Evolutionary conservation across 2,113 vertebrate genomes (phyloP), one percentile per base, ranked within the genome.

Genomic region (Hippocampus guttulatus): DNA sequence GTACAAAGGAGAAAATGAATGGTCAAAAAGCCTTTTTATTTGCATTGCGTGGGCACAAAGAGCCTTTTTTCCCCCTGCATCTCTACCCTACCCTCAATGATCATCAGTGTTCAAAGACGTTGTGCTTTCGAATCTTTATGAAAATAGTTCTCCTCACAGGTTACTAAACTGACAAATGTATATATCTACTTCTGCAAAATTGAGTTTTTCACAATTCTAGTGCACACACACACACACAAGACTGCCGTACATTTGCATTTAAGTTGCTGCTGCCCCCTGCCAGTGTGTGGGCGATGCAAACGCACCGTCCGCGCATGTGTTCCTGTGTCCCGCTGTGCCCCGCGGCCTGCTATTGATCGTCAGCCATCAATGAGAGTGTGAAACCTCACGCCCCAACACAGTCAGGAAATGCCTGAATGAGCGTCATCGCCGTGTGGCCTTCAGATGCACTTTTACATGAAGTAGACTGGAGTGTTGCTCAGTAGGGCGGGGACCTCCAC

Each of bases 21-120:
- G 70, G 72, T 73, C 27, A 65, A 68, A 41, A 76, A 84, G 79
- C 75, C 76, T 69, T 73, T 61, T 61, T 33, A 33, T 86, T 55
- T 80, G 58, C 64, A 77, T 86, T 84, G 72, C 67, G 47, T 10
- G 15, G 41, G 54, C 74, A 91, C 87, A 89, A 91, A 89, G 83
- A 81, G 68, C 63, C 45, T 82, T 82, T 85, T 88, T 30, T 61
- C 1, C 3, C 55, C n/a, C 7, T n/a, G 52, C 52, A 23, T 55
- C 27, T 89, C 84, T 88, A 66, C 43, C 2, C 40, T 27, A 6
- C 5, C 68, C 57, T 84, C 84, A 83, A 75, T 23, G n/a, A 23
- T 55, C 16, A 23, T 23, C 21, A 21, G 49, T 51, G 7, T 21
- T 21, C 18, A 23, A 55, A n/a, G 52, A 55, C 52, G 8, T 9